Evolutionary conservation across 2,888 invertebrate genomes (phyloP).

Genomic region (Cantharis flavilabris): DNA sequence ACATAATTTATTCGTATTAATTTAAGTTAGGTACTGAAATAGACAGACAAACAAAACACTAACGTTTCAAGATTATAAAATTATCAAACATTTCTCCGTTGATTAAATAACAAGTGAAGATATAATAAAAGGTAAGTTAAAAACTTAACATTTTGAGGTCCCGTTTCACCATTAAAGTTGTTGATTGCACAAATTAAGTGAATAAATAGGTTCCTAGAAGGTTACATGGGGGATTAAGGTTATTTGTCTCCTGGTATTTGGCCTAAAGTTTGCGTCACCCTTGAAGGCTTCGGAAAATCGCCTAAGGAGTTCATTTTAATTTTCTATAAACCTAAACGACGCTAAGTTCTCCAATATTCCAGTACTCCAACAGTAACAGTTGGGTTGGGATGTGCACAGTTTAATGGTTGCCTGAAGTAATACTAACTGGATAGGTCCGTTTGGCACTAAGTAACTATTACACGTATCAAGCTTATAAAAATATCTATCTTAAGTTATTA

Average conservation of each 20-base stretch:
- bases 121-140: background rate
- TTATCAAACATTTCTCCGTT: background rate
- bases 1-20: background rate
- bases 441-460: background rate
- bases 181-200: background rate
- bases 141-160: background rate
- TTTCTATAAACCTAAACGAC: background rate
- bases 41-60: background rate
- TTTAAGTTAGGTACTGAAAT: background rate
- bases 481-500: background rate
- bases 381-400: background rate
- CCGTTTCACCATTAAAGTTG: background rate
- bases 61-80: background rate
- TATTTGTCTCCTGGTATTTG: too few species aligned
- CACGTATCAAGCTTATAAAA: background rate
- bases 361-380: too few species aligned
- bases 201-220: background rate
- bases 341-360: background rate
- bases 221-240: too few species aligned
- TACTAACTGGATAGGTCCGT: background rate
- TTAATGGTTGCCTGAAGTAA: background rate
- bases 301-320: too few species aligned
- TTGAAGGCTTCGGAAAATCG: too few species aligned
- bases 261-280: too few species aligned
- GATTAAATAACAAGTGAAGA: background rate